phyloP scores from a whole-genome alignment of 2,113 vertebrate genomes.

The Erythrolamprus reginae region DNA sequence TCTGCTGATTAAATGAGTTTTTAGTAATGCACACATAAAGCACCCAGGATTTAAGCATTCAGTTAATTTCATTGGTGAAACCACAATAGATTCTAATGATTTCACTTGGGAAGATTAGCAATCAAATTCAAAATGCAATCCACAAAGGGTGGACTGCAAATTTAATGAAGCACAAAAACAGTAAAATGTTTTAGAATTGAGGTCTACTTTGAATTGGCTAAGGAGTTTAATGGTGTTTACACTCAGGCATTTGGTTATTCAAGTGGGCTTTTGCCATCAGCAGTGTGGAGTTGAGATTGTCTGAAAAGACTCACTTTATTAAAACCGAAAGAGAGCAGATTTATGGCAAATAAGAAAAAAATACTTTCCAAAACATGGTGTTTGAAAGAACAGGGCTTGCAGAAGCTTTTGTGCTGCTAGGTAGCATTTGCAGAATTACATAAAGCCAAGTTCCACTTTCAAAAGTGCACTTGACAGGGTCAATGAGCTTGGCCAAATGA shows the following conservation, averaged over 20 bases:
- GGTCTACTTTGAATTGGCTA: neutral
- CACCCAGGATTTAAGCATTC: neutral
- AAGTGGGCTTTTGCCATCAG: neutral
- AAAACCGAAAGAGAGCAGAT: neutral
- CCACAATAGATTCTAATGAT: neutral
- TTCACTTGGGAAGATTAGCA: neutral
- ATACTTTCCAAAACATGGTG: neutral
- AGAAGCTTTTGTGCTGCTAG: neutral
- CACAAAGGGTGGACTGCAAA: neutral
- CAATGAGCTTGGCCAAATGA: neutral
- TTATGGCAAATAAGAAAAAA: neutral
- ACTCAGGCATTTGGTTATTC: neutral
- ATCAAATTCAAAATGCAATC: neutral
- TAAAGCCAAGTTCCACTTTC: neutral
- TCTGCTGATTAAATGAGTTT: neutral
- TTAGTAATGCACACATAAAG: neutral
- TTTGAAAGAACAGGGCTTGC: neutral
- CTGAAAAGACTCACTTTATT: neutral
- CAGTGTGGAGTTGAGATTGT: neutral
- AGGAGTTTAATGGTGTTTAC: neutral
- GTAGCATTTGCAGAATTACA: neutral
- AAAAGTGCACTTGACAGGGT: neutral
- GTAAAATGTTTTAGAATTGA: neutral
- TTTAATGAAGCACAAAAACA: neutral
- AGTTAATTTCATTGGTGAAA: neutral